A percentile compares a stretch with the other conserved stretches of the same genome.
phyloP scores from a whole-genome alignment of 1,140 invertebrate species.

The Drosophila auraria region DNA sequence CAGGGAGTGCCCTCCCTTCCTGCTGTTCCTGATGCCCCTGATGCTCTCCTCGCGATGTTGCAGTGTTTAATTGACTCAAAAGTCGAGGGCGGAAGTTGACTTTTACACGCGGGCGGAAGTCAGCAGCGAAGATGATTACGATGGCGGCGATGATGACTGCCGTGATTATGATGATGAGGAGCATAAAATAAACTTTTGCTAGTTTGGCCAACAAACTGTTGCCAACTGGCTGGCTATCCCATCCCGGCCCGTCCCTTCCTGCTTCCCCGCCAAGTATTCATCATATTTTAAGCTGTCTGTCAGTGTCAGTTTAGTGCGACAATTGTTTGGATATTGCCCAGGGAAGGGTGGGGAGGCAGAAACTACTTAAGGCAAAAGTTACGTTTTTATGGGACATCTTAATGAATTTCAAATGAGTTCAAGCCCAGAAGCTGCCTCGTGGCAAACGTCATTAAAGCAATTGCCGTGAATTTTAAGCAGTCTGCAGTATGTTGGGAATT shows the following conservation, averaged over 20 bases:
- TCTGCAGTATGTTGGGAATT: constrained; percentile 46
- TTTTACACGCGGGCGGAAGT: constrained; percentile 73
- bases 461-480: constrained; percentile 67
- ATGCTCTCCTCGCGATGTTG: constrained; percentile 43
- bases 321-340: constrained; percentile 67
- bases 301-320: constrained; percentile 67
- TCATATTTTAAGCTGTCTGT: constrained; percentile 64
- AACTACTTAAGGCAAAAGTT: constrained; percentile 62
- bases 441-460: constrained; percentile 59
- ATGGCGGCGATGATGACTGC: constrained; percentile 13
- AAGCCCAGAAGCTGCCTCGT: constrained; percentile 47
- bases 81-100: constrained; percentile 68
- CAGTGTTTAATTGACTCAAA: constrained; percentile 73
- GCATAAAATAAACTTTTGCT: constrained; percentile 66
- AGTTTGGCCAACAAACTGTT: constrained; percentile 65
- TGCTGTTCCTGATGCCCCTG: constrained; percentile 11
- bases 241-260: background rate
- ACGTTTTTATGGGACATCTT: constrained; percentile 61
- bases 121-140: constrained; percentile 39
- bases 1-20: background rate
- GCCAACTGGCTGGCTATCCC: constrained; percentile 25
- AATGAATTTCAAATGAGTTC: constrained; percentile 75
- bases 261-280: constrained; percentile 32
- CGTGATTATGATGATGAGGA: constrained; percentile 48
- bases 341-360: background rate